Evolutionary conservation across 1,140 invertebrate species (phyloP).

Genomic region (Tribolium madens): DNA sequence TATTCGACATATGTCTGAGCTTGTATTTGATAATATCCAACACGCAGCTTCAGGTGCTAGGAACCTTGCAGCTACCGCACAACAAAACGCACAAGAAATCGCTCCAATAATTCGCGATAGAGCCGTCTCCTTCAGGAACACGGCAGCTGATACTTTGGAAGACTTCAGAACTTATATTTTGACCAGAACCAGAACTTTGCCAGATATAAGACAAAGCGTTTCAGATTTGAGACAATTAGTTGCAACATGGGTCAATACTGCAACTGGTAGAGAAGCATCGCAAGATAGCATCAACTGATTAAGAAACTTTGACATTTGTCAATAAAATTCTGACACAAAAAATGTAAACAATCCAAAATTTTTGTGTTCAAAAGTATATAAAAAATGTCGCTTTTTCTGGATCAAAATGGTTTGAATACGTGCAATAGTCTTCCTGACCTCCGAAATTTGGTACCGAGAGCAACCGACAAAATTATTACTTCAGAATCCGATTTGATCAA

Average conservation of each 20-base stretch:
- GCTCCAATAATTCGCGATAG: not conserved
- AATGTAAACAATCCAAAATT: not conserved
- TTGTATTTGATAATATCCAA: not conserved
- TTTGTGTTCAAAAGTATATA: not conserved
- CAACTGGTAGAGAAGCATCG: not conserved
- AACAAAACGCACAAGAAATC: not conserved
- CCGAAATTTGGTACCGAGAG: not conserved
- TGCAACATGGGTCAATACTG: not conserved
- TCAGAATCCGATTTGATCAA: not conserved
- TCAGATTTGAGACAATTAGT: not conserved
- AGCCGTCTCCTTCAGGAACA: not conserved
- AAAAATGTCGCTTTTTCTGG: too few relatives aligned
- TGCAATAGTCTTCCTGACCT: not conserved
- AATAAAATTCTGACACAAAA: not conserved
- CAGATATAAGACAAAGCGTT: not conserved
- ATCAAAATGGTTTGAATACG: not conserved
- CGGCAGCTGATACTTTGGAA: not conserved
- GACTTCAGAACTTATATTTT: not conserved
- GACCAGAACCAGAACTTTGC: not conserved
- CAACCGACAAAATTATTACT: not conserved
- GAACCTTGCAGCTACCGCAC: not conserved
- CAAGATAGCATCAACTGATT: not conserved
- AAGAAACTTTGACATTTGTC: not conserved
- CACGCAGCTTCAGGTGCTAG: not conserved
- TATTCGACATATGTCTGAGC: not conserved